phyloP scores from a whole-genome alignment of 2,113 vertebrate genomes.

The Hemibagrus wyckioides region DNA sequence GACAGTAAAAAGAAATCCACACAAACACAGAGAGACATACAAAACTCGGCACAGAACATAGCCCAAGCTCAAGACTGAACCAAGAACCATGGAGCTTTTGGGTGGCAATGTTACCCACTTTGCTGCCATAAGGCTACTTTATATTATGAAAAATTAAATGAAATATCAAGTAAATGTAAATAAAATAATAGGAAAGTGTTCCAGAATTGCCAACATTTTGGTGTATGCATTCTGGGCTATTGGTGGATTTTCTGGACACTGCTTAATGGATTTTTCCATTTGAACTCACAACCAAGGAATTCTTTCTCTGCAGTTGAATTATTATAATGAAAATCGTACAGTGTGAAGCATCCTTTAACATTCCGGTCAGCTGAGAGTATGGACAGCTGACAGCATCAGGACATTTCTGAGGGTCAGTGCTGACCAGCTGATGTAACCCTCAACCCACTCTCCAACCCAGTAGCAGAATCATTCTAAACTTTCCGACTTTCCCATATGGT shows the following conservation, averaged over 20 bases:
- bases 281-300: neutral
- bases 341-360: neutral
- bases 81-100: neutral
- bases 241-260: neutral
- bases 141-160: neutral
- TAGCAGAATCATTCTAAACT: neutral
- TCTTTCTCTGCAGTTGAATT: neutral
- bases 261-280: neutral
- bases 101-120: neutral
- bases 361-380: neutral
- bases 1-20: neutral
- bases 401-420: neutral
- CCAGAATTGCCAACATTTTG: neutral
- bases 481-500: slow-evolving; percentile 6
- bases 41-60: neutral
- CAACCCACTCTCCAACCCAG: neutral
- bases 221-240: neutral
- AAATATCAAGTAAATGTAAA: neutral
- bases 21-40: neutral
- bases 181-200: neutral
- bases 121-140: neutral
- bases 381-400: neutral
- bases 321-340: neutral
- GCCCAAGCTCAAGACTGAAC: neutral
- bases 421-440: slow-evolving; percentile 19